Base-by-base conservation (phyloP, 2,888 invertebrate genomes). In the Polyommatus iphigenia region DNA sequence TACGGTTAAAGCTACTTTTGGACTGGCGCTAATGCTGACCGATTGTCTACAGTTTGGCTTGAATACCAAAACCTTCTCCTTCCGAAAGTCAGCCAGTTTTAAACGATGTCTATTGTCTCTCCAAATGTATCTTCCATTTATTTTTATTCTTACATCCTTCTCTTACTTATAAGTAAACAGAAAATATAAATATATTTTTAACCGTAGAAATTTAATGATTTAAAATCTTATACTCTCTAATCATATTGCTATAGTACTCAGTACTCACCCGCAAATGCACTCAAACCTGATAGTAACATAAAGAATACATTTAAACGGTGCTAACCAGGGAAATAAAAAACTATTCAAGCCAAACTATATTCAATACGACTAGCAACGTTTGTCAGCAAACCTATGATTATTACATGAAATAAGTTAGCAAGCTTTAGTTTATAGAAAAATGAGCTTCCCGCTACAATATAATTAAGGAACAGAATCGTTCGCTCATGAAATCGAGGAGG, bases 401-500 rank as follows among this genome's bases (percentile, higher is more conserved):
- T 54, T 18, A 29, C 50, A 54, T 18, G 46, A 54, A 75, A 72
- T 72, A 77, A 77, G 20, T 72, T 73, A 77, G 77, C 72, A 72
- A 72, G 77, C 72, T 36, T 78, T 78, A 79, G 54, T 72, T 80
- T 80, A 82, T 83, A 80, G 82, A 79, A 79, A 75, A 73, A 73
- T 41, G 77, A 77, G 77, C 77, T 77, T 77, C 72, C 72, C 72
- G 72, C 77, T 77, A 72, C 36, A 57, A 71, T 72, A 77, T 80
- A 79, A 80, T 80, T 81, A 78, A 81, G 82, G 82, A 82, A 78
- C 54, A 80, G 15, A 50, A 80, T 86, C 86, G 87, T 88, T 89
- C 85, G 88, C 87, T 89, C 85, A 54, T 2, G 80, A 83, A 78
- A 83, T 78, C 78, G 79, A 78, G 79, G 78, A 82, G 41, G 81